Base-by-base conservation (phyloP, 2,113 vertebrate genomes). In the Rhynchomys soricoides region DNA sequence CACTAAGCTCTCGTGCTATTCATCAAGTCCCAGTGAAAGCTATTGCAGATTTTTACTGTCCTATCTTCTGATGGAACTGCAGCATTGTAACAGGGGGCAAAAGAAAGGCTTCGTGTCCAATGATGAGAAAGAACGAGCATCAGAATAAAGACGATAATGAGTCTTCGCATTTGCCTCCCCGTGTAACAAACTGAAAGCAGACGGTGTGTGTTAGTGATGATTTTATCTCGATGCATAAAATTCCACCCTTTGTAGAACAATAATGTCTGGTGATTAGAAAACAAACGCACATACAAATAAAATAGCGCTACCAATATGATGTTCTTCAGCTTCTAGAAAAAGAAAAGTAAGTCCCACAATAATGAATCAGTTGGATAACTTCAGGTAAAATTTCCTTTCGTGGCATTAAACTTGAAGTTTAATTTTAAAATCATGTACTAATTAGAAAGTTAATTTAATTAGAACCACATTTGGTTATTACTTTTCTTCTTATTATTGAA, bases 1-100 rank as follows among this genome's bases (percentile, higher is more conserved):
- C 98, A 98, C 98, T 96, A 97, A 97, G 95, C 89, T 97, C 98
- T 97, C 94, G 97, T 95, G 97, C 96, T 98, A 97, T 98, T 98
- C 98, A 98, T 98, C 98, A 98, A 98, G 97, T 95, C 95, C 94
- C 93, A 96, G 92, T 85, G 97, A 98, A 97, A 93, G 94, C 93
- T 95, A 96, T 97, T 98, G 96, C 89, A 94, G 97, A 95, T 97
- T 97, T 98, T 97, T 97, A 92, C 74, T 97, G 96, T 88, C 97
- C 94, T 59, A 81, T 91, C 98, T 97, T 94, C 90, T 86, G 86
- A 95, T n/a, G 48, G 97, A 97, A 96, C 3, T 97, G 92, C 50
- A 98, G 81, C 92, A 74, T 68, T 96, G 95, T 96, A 98, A 73
- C 89, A 95, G 94, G 97, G 59, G 50, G 50, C 3, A 57, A 79